Base-by-base conservation (phyloP, 2,888 invertebrate genomes). In the Himalopsyche tibetana region DNA sequence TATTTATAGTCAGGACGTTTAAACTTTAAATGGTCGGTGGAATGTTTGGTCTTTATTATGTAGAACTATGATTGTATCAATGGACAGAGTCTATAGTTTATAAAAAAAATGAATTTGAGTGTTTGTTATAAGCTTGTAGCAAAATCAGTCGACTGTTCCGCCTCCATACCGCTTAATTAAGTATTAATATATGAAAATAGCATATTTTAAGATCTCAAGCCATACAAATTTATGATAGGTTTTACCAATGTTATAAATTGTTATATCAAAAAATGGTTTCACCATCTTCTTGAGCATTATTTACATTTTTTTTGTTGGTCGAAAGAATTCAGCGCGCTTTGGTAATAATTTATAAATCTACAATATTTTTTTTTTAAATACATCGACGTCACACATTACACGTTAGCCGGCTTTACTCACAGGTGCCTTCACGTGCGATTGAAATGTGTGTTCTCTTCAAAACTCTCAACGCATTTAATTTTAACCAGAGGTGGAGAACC, bases 301-400 rank as follows among this genome's bases (percentile, higher is more conserved):
- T 63, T 63, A 63, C 63, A 63, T 63, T 63, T 63, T 19, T 28
- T 28, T 19, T 63, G 63, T 63, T 63, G 63, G 63, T 63, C 63
- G 63, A 63, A 63, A 63, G 15, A 63, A 19, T 63, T 19, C 63
- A 63, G 19, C 63, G 28, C 19, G 63, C n/a, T 63, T 63, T 63
- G 63, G 63, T 63, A 63, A 63, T 63, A 11, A 63, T 63, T 28
- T 63, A 51, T 63, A 63, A 63, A 6, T 63, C 63, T 63, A 63
- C 28, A 28, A 28, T 28, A 19, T n/a, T 63, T 6, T 63, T n/a
- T 19, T 56, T 63, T 19, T 4, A 63, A 9, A n/a, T 19, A 63
- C 5, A 51, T 51, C 51, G 51, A 12, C 8, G 51, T 15, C 51
- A 15, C 51, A 51, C 12, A 51, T 0, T 28, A 28, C 0, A 28